These are phyloP conservation scores for Drosophila merina DNA, from an alignment of 2,888 invertebrate species.

Conservation along the genomic window DNA sequence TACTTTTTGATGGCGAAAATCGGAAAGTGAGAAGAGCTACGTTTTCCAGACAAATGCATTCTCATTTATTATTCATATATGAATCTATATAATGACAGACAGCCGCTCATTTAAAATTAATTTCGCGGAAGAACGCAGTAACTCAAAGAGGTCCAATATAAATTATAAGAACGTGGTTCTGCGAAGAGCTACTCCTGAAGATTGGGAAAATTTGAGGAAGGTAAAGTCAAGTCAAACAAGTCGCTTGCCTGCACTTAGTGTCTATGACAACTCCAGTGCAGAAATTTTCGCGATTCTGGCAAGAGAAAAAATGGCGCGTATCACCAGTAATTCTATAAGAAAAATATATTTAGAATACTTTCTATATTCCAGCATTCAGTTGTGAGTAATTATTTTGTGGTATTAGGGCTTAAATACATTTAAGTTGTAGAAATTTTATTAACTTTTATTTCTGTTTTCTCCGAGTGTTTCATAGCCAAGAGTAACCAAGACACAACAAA, in stretches of 20 bases:
- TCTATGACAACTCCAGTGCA: slow-evolving; percentile 19
- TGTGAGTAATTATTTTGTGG: no score
- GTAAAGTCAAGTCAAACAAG: slow-evolving; percentile 29
- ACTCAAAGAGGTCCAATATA: slow-evolving; percentile 24
- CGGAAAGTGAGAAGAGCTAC: slow-evolving; percentile 9
- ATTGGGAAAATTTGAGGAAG: slow-evolving; percentile 1
- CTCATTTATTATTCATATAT: slow-evolving; percentile 59
- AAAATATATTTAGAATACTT: no score
- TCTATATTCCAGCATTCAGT: no score
- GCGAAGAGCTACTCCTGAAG: background rate
- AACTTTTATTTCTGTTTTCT: background rate
- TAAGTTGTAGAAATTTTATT: background rate
- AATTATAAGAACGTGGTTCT: slow-evolving; percentile 6
- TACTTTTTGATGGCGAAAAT: slow-evolving; percentile 11
- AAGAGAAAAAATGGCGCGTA: background rate
- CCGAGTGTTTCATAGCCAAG: slow-evolving; percentile 22
- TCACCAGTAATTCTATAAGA: no score
- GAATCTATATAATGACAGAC: slow-evolving; percentile 51
- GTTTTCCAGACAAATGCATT: slow-evolving; percentile 58
- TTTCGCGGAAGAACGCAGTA: slow-evolving; percentile 64
- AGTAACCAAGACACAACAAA: slow-evolving; percentile 66
- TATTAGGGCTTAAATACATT: no score
- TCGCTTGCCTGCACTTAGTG: slow-evolving; percentile 55
- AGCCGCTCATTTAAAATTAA: slow-evolving; percentile 73
- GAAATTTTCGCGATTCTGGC: slow-evolving; percentile 1